A percentile compares a stretch with the other conserved stretches of the same genome.
phyloP scores from a whole-genome alignment of 2,113 vertebrate species.

The Columba livia region DNA sequence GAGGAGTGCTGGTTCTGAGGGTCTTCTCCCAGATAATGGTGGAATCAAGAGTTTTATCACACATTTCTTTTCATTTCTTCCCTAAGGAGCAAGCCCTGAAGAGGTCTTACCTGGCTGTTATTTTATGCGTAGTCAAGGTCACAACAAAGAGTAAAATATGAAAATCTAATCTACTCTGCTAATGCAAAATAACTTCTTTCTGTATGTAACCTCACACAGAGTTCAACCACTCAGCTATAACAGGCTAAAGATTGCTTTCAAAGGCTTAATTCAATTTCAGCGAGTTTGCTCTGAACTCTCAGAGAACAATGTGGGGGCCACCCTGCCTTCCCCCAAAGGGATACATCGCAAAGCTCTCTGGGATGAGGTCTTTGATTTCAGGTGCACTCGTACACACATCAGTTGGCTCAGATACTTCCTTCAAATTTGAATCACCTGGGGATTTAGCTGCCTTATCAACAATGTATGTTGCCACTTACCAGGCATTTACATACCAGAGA shows the following conservation, averaged over 20 bases:
- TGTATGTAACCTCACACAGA: background rate
- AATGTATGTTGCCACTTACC: background rate
- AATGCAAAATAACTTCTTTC: slow-evolving; percentile 20
- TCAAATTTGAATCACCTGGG: slow-evolving; percentile 2
- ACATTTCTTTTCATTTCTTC: background rate
- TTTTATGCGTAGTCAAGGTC: slow-evolving; percentile 7
- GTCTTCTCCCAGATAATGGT: background rate
- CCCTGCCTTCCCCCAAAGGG: background rate
- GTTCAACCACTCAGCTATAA: slow-evolving; percentile 33
- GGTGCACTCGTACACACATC: background rate
- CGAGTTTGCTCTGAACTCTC: background rate
- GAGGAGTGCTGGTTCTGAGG: background rate
- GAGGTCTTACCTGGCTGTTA: slow-evolving; percentile 14
- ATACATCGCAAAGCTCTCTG: background rate
- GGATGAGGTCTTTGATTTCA: slow-evolving; percentile 27
- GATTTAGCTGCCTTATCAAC: background rate
- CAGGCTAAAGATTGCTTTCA: slow-evolving; percentile 29
- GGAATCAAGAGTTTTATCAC: background rate
- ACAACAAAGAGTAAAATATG: slow-evolving; percentile 35
- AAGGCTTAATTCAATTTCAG: slow-evolving; percentile 57
- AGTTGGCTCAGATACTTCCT: background rate
- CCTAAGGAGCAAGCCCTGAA: background rate
- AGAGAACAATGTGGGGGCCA: background rate
- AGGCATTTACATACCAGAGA: background rate
- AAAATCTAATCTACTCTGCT: slow-evolving; percentile 49